Percentiles rank a stretch among this genome's conserved stretches.
Conservation (phyloP, 1,140 invertebrate species). For the Zeugodacus cucurbitae region DNA sequence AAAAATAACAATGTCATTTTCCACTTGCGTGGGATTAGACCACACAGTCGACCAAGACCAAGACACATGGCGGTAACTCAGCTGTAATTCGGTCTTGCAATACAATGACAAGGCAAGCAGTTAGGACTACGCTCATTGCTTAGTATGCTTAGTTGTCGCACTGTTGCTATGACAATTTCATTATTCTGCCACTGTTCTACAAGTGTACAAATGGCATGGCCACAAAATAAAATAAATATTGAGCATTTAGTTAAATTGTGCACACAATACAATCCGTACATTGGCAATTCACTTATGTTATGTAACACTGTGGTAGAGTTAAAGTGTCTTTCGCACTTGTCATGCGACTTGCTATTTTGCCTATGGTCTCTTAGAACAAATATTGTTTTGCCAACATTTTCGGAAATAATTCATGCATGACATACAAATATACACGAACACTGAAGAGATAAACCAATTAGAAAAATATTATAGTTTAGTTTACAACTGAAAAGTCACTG, state of each 20-base stretch:
- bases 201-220: not conserved
- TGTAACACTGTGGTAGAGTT: not conserved
- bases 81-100: not conserved
- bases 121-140: not conserved
- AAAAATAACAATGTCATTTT: slow-evolving; percentile 14
- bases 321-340: not conserved
- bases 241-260: not conserved
- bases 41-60: not conserved
- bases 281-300: slow-evolving; percentile 19
- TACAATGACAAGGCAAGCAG: not conserved
- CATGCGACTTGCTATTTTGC: not conserved
- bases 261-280: slow-evolving; percentile 12
- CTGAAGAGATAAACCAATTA: too few relatives aligned
- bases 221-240: not conserved
- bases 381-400: slow-evolving; percentile 20
- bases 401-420: slow-evolving; percentile 6
- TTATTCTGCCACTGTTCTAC: not conserved
- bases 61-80: not conserved
- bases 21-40: slow-evolving; percentile 21
- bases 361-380: not conserved
- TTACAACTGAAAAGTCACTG: too few relatives aligned
- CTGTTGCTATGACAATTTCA: slow-evolving; percentile 26
- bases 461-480: too few relatives aligned
- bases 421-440: not conserved
- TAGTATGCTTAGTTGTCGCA: not conserved